These are phyloP conservation scores for Conus betulinus DNA, from an alignment of 1,140 invertebrate species.

Conservation along the genomic window DNA sequence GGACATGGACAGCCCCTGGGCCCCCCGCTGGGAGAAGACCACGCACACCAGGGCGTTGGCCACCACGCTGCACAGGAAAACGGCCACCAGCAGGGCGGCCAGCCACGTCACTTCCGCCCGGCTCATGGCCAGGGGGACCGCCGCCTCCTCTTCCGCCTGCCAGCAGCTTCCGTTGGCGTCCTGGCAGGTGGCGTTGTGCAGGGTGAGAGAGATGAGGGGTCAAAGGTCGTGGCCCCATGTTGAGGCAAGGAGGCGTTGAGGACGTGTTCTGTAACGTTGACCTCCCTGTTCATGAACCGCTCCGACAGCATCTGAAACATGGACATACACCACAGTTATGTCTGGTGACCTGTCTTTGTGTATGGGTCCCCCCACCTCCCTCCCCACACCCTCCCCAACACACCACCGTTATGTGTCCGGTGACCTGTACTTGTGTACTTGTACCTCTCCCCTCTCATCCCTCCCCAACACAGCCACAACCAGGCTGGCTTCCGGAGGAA, in stretches of 20 bases:
- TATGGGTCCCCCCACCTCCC: too few relatives aligned
- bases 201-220: too few relatives aligned
- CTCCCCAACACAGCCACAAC: too few relatives aligned
- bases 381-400: too few relatives aligned
- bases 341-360: too few relatives aligned
- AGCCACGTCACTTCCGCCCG: conserved; percentile 36
- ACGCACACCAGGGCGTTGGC: conserved; percentile 79
- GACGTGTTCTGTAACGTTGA: background rate
- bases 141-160: background rate
- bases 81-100: conserved; percentile 52
- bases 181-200: background rate
- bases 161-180: background rate
- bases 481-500: too few relatives aligned
- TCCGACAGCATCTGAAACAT: too few relatives aligned
- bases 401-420: too few relatives aligned
- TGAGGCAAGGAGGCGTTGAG: background rate
- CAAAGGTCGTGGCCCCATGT: background rate
- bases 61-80: conserved; percentile 74
- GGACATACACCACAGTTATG: too few relatives aligned
- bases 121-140: background rate
- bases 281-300: background rate
- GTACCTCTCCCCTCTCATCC: too few relatives aligned
- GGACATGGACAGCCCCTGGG: conserved; percentile 77
- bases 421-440: too few relatives aligned
- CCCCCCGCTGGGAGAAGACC: conserved; percentile 78